Base-by-base conservation (phyloP, 1,140 invertebrate species). In the Venustaconcha ellipsiformis region DNA sequence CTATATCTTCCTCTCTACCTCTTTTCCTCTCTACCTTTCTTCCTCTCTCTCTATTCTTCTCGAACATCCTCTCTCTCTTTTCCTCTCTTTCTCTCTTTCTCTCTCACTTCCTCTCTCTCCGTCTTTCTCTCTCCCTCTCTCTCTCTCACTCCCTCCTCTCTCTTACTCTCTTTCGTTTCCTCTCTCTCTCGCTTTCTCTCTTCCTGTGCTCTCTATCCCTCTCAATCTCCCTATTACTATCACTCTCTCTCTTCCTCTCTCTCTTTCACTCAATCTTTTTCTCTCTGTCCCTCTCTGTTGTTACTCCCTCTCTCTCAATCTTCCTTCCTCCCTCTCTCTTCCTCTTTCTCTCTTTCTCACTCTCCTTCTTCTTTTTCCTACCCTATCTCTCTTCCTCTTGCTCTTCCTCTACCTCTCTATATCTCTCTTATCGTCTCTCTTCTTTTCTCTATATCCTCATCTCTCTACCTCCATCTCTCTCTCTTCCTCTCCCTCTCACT, bases 161-260 rank as follows among this genome's bases (percentile, higher is more conserved):
- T 30, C 57, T n/a, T 26, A 17, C 58, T 48, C 37, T 68, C 55
- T 63, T 30, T 59, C 48, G 15, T 64, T 75, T 30, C 57, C n/a
- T 69, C n/a, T 65, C 67, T 70, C 57, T 66, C 75, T 71, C 64
- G 20, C 64, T 67, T 59, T 72, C 69, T 18, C 23, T 77, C 68
- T 37, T 30, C 57, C 37, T 59, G 56, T 77, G 62, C 56, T 48
- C 48, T 26, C 63, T 59, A 18, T 56, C 65, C 57, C 60, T 59
- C 63, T n/a, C 1, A 30, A 1, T 30, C 56, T 57, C 48, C n/a
- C 69, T 71, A 18, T 60, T 63, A 37, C 62, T 23, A 58, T 26
- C 11, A n/a, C 30, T 56, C 3, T n/a, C 57, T 67, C 37, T 57
- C 48, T 62, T 70, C 48, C 48, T 59, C 23, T 59, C 59, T 58